These are phyloP conservation scores for Paracentrotus lividus DNA, from an alignment of 53 echinoderm and acorn worm genomes.

Conservation along the genomic window DNA sequence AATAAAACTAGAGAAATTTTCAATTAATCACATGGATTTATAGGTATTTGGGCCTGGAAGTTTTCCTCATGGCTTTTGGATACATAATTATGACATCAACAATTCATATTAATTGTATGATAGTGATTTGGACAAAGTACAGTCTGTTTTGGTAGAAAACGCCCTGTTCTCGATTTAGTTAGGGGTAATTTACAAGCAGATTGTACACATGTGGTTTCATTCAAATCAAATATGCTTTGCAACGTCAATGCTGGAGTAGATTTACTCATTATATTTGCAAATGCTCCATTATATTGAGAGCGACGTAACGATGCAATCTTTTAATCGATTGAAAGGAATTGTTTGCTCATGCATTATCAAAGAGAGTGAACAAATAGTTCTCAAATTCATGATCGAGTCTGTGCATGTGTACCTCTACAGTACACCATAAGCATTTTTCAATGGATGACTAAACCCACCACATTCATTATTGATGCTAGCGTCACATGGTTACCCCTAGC, in stretches of 20 bases:
- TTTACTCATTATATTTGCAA: constrained; percentile 46
- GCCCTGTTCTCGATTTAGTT: not conserved
- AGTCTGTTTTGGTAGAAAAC: not conserved
- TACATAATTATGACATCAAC: too few relatives aligned
- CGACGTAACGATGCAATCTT: not conserved
- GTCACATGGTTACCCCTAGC: constrained; percentile 46
- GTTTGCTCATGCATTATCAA: constrained; percentile 36
- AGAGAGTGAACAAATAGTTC: not conserved
- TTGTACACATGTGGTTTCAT: constrained; percentile 43
- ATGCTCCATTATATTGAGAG: not conserved
- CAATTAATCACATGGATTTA: too few relatives aligned
- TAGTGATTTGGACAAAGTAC: not conserved
- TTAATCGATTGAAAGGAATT: not conserved
- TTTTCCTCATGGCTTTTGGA: not conserved
- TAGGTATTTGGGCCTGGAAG: too few relatives aligned
- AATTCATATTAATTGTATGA: too few relatives aligned
- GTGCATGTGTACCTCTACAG: constrained; percentile 11
- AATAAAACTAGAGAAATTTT: too few relatives aligned
- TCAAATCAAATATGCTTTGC: constrained; percentile 42
- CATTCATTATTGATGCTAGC: constrained; percentile 30
- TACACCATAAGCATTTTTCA: not conserved
- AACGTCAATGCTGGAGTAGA: constrained; percentile 33
- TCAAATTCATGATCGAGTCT: constrained; percentile 5
- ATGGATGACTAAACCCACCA: constrained; percentile 1
- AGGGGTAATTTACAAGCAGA: constrained; percentile 8